A percentile compares a stretch with the other conserved stretches of the same genome.
phyloP scores from a whole-genome alignment of 2,113 vertebrate species.

The Ammospiza caudacuta region DNA sequence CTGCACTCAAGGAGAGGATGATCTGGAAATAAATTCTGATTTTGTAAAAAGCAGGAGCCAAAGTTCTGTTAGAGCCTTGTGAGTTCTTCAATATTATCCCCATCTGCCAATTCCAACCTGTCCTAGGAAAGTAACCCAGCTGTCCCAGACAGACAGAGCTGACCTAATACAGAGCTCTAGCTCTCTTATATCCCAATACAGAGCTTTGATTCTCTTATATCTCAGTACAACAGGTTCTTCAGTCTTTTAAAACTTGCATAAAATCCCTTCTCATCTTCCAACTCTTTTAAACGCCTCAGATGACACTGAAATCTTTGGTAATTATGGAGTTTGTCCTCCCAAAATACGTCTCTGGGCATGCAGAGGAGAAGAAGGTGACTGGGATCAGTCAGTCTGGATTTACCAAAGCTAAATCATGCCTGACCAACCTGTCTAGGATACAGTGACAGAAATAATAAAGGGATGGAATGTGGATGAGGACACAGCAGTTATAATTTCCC shows the following conservation, averaged over 20 bases:
- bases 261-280: neutral
- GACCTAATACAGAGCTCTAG: neutral
- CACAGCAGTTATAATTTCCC: neutral
- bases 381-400: neutral
- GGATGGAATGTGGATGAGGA: neutral
- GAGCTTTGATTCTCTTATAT: neutral
- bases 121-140: neutral
- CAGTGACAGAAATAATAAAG: neutral
- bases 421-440: neutral
- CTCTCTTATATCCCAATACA: accelerated
- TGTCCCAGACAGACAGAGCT: neutral
- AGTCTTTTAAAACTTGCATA: neutral
- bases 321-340: neutral
- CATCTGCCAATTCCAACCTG: neutral
- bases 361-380: neutral
- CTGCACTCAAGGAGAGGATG: neutral
- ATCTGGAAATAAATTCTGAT: neutral
- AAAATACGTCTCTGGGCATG: neutral
- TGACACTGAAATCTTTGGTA: neutral
- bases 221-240: neutral
- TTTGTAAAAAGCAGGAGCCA: neutral
- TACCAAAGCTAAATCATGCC: neutral
- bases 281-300: neutral
- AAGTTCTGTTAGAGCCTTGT: neutral
- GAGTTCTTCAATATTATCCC: neutral